Base-by-base conservation (phyloP, 2,113 vertebrate genomes). In the Rallus limicola region DNA sequence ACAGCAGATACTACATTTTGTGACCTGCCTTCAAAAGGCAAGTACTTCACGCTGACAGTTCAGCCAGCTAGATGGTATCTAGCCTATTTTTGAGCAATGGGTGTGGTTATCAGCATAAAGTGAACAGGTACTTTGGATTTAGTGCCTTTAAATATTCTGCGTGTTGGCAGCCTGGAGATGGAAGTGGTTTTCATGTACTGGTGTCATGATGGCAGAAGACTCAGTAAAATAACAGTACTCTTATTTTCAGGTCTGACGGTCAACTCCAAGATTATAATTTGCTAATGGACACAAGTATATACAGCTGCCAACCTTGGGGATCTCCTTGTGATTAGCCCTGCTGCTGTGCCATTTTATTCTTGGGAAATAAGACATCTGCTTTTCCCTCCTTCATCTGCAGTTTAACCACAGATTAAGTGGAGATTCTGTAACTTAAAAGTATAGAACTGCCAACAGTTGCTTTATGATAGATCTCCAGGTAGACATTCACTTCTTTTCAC, bases 401-500 rank as follows among this genome's bases (percentile, higher is more conserved):
- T 85, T 80, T 85, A 58, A 64, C 70, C 58, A 42, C 74, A 94
- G 63, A 89, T 81, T 31, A 78, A 87, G 36, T 65, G 62, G 58
- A 71, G 77, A 42, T 56, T 84, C 50, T 93, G 69, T 46, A 58
- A 82, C 65, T 68, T 87, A n/a, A 48, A 83, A 88, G 50, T 58
- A 17, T 76, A 69, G 76, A 87, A 89, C 59, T 74, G 52, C 77
- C 78, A 71, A 8, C 20, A 50, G 16, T 65, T 90, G 67, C 75
- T 86, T 93, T 86, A 28, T 92, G 79, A 20, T 92, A 90, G 62
- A 69, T 93, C 52, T 93, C 40, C 52, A 85, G 67, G 82, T 79
- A 74, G 72, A 83, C 44, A n/a, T 65, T 77, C 11, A 53, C 9
- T 71, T 10, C 15, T 92, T 55, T 82, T 77, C 28, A 26, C 58